Evolutionary conservation across 2,888 invertebrate genomes (phyloP).

Genomic region (Amphipyra tragopoginis): DNA sequence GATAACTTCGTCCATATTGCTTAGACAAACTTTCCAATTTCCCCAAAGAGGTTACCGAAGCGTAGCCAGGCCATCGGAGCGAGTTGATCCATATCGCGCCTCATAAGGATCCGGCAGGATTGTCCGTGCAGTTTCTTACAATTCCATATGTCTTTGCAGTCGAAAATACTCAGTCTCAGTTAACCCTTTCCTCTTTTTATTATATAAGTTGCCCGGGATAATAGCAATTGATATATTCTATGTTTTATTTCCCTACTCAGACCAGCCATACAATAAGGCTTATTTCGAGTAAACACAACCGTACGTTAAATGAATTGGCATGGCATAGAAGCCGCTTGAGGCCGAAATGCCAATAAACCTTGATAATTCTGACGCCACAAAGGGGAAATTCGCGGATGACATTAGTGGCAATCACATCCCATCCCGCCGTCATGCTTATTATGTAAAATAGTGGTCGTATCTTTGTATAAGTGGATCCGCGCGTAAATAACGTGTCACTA

Average conservation of each 20-base stretch:
- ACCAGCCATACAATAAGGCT: slow-evolving; percentile 1
- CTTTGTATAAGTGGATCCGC: slow-evolving; percentile 35
- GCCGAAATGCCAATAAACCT: slow-evolving; percentile 20
- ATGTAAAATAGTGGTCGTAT: slow-evolving; percentile 38
- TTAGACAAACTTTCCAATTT: slow-evolving; percentile 24
- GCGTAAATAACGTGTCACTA: slow-evolving; percentile 42
- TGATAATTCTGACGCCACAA: slow-evolving; percentile 21
- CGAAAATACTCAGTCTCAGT: slow-evolving; percentile 3
- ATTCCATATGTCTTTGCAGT: slow-evolving; percentile 13
- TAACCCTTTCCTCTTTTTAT: slow-evolving; percentile 35
- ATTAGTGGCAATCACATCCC: slow-evolving; percentile 29
- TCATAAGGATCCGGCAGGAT: slow-evolving; percentile 1
- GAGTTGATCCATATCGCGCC: slow-evolving; percentile 24
- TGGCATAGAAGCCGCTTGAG: slow-evolving; percentile 14
- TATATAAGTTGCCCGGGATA: slow-evolving; percentile 5
- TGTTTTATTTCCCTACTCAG: slow-evolving; percentile 12
- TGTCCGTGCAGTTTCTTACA: slow-evolving; percentile 8
- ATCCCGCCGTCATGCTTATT: slow-evolving; percentile 12
- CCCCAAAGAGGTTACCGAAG: slow-evolving; percentile 16
- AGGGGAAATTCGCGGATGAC: slow-evolving; percentile 21
- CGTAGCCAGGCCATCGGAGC: neutral
- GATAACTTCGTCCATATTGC: slow-evolving; percentile 14
- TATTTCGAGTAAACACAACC: slow-evolving; percentile 6
- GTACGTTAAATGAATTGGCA: slow-evolving; percentile 32
- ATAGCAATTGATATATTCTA: slow-evolving; percentile 8